A percentile compares a stretch with the other conserved stretches of the same genome.
Conservation (phyloP, 2,888 invertebrate genomes). For the Hirtodrosophila trivittata region DNA sequence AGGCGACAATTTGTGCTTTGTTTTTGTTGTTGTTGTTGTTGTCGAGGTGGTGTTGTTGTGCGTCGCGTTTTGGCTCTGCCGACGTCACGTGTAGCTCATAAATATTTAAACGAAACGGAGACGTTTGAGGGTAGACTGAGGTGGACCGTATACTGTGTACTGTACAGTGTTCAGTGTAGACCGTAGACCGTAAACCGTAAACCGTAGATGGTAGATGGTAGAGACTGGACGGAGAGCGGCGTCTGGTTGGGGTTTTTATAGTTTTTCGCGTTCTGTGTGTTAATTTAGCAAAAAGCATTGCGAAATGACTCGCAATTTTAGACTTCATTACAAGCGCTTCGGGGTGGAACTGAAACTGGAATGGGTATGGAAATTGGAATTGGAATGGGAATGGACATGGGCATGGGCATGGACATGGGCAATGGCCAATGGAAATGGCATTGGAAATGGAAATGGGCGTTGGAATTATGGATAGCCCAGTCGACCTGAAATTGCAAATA, state of each 20-base stretch:
- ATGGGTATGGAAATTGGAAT: slow-evolving; percentile 14
- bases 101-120: slow-evolving; percentile 56
- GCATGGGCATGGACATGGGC: slow-evolving; percentile 3
- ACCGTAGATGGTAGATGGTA: not conserved
- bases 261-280: slow-evolving; percentile 60
- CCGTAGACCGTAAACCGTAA: slow-evolving; percentile 23
- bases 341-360: slow-evolving; percentile 28
- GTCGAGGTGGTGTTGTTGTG: slow-evolving; percentile 7
- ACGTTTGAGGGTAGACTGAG: slow-evolving; percentile 5
- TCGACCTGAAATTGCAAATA: slow-evolving; percentile 16
- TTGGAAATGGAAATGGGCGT: slow-evolving; percentile 1
- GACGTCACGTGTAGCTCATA: slow-evolving; percentile 67
- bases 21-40: slow-evolving; percentile 19
- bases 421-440: too few species aligned
- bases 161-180: not conserved
- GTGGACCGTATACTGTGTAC: slow-evolving; percentile 23
- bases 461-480: slow-evolving; percentile 6
- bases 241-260: slow-evolving; percentile 43
- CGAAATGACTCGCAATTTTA: slow-evolving; percentile 72
- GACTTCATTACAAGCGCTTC: slow-evolving; percentile 65
- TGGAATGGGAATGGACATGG: slow-evolving; percentile 7
- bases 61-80: slow-evolving; percentile 38
- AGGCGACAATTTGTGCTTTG: slow-evolving; percentile 28
- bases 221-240: not conserved
- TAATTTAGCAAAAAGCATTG: slow-evolving; percentile 78